Conservation (phyloP, 1,140 invertebrate species). For the Diabrotica virgifera region DNA sequence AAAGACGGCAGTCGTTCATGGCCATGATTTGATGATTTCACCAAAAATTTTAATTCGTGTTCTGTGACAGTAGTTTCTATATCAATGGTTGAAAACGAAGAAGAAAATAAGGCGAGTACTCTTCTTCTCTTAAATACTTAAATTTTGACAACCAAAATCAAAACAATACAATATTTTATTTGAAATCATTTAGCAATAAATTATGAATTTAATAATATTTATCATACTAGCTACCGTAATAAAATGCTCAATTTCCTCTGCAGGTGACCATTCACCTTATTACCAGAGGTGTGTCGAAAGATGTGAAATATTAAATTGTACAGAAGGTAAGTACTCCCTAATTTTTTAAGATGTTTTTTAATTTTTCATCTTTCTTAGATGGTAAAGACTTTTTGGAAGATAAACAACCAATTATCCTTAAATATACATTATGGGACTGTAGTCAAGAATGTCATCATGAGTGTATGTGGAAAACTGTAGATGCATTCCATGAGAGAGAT, state of each 20-base stretch:
- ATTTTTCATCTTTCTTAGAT: conserved; percentile 48
- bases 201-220: neutral
- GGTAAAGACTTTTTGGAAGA: conserved; percentile 56
- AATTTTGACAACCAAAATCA: too few species aligned
- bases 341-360: conserved; percentile 20
- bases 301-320: conserved; percentile 47
- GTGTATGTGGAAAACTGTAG: conserved; percentile 93
- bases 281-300: conserved; percentile 47
- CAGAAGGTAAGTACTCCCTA: conserved; percentile 35
- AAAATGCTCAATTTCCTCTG: conserved; percentile 20
- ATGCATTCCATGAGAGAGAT: conserved; percentile 67
- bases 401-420: conserved; percentile 55
- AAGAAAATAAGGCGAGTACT: too few species aligned
- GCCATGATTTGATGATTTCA: too few species aligned
- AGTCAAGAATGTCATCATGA: conserved; percentile 79
- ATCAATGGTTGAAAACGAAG: too few species aligned
- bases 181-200: neutral
- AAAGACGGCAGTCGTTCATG: too few species aligned
- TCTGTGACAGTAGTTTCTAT: too few species aligned
- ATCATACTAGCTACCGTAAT: neutral
- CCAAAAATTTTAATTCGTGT: too few species aligned
- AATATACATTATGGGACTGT: conserved; percentile 71
- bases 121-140: too few species aligned
- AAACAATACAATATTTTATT: too few species aligned
- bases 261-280: conserved; percentile 38